phyloP scores from a whole-genome alignment of 1,140 invertebrate genomes.

The Drosophila repletoides region DNA sequence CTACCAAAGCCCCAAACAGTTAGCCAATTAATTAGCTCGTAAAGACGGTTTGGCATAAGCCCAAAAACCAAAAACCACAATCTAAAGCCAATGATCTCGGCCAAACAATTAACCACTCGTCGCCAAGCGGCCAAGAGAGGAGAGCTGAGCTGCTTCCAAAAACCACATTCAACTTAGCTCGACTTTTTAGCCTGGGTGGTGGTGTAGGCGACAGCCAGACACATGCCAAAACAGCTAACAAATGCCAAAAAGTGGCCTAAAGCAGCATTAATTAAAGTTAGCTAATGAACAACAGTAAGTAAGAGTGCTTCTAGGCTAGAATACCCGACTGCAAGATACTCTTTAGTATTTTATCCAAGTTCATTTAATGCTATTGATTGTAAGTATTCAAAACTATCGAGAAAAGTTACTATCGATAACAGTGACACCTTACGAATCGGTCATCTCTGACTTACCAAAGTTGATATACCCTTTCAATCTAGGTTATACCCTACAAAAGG shows the following conservation, averaged over 20 bases:
- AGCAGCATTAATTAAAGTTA: conserved; percentile 17
- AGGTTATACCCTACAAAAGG: no score
- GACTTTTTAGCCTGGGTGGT: conserved; percentile 26
- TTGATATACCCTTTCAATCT: no score
- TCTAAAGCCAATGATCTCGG: conserved; percentile 43
- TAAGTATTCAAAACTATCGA: no score
- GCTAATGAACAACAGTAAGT: no score
- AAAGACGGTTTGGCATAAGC: conserved; percentile 54
- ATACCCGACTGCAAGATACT: no score
- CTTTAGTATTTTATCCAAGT: no score
- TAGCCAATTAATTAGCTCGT: conserved; percentile 62
- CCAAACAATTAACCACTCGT: conserved; percentile 53
- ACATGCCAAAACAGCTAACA: conserved; percentile 35
- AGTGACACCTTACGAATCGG: no score
- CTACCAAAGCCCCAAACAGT: conserved; percentile 29
- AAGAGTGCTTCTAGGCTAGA: no score
- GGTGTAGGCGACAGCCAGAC: conserved; percentile 27
- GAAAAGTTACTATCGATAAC: no score
- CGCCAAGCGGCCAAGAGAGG: conserved; percentile 5
- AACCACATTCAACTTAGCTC: conserved; percentile 13
- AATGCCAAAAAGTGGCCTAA: conserved; percentile 27
- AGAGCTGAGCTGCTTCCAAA: no score
- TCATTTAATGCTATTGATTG: no score
- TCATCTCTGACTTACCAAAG: no score
- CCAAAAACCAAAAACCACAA: conserved; percentile 48